Evolutionary conservation across 2,797 vertebrate genomes (phyloP).

Genomic region (Sebastes matsubarae): DNA sequence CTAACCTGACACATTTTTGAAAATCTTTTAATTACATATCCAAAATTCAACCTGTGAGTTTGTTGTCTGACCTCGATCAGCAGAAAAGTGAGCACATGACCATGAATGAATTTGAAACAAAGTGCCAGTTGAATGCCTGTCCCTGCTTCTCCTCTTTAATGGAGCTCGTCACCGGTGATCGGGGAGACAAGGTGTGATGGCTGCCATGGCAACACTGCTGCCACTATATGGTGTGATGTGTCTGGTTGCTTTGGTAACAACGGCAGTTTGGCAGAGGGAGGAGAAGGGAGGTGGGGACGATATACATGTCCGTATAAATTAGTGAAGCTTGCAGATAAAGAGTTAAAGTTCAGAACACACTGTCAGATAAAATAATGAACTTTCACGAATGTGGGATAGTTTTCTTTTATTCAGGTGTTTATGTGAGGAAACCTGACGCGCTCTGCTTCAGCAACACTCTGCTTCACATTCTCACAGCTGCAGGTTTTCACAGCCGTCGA

Average conservation of each 20-base stretch:
- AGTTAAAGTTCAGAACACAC: background rate
- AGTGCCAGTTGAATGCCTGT: background rate
- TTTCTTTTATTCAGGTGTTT: background rate
- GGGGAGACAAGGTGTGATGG: conserved; percentile 67
- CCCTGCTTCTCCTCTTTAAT: background rate
- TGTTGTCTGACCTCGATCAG: background rate
- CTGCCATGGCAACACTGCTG: conserved; percentile 68
- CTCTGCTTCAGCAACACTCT: background rate
- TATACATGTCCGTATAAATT: background rate
- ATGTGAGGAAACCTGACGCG: background rate
- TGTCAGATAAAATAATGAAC: background rate
- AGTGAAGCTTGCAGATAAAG: background rate
- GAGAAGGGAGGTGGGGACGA: background rate
- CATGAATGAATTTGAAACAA: conserved; percentile 3
- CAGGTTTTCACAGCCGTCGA: background rate
- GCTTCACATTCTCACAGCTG: conserved; percentile 2
- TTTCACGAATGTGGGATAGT: background rate
- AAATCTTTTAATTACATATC: background rate
- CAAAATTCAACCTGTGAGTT: background rate
- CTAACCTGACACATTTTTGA: background rate
- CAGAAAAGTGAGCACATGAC: background rate
- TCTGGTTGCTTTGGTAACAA: conserved; percentile 63
- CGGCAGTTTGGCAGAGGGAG: background rate
- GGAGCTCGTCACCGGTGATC: conserved; percentile 30
- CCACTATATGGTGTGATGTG: conserved; percentile 43